phyloP scores from a whole-genome alignment of 2,888 invertebrate species.

The Ferdinandea cuprea region DNA sequence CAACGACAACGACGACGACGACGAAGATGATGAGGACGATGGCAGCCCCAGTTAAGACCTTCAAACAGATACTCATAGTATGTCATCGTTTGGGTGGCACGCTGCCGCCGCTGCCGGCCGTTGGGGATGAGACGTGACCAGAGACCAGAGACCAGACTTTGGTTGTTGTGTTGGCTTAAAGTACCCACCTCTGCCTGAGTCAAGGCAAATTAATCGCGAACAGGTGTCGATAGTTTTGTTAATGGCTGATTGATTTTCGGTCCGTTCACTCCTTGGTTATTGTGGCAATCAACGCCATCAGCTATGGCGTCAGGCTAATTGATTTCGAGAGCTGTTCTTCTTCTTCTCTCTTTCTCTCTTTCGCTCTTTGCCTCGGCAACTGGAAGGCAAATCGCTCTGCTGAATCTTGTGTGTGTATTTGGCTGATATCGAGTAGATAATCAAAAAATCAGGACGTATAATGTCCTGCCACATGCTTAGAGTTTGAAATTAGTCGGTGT shows the following conservation, averaged over 20 bases:
- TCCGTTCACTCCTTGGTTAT: constrained; percentile 55
- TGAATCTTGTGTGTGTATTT: constrained; percentile 10
- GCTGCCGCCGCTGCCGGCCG: no score
- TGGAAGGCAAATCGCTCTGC: constrained; percentile 54
- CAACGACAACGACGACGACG: no score
- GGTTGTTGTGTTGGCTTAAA: constrained; percentile 31
- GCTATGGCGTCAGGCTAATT: constrained; percentile 71
- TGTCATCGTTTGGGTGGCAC: constrained; percentile 22
- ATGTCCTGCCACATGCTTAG: constrained; percentile 30
- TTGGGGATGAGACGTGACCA: constrained; percentile 12
- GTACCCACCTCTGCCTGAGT: constrained; percentile 9
- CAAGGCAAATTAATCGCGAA: constrained; percentile 76
- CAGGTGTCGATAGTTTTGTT: constrained; percentile 77
- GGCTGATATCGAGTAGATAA: constrained; percentile 33
- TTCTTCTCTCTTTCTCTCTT: constrained; percentile 12
- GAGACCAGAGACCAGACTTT: constrained; percentile 48
- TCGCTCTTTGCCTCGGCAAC: no score
- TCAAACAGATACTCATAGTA: constrained; percentile 6
- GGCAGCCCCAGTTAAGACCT: constrained; percentile 23
- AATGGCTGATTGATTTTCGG: constrained; percentile 75
- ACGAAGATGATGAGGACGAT: constrained; percentile 7
- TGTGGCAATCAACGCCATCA: constrained; percentile 66
- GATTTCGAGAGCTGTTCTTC: constrained; percentile 62
- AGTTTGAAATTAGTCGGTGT: constrained; percentile 43
- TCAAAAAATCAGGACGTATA: constrained; percentile 37